Evolutionary conservation across 2,113 vertebrate species (phyloP), one percentile per base, ranked within the genome.

Genomic region (Salminus brasiliensis): DNA sequence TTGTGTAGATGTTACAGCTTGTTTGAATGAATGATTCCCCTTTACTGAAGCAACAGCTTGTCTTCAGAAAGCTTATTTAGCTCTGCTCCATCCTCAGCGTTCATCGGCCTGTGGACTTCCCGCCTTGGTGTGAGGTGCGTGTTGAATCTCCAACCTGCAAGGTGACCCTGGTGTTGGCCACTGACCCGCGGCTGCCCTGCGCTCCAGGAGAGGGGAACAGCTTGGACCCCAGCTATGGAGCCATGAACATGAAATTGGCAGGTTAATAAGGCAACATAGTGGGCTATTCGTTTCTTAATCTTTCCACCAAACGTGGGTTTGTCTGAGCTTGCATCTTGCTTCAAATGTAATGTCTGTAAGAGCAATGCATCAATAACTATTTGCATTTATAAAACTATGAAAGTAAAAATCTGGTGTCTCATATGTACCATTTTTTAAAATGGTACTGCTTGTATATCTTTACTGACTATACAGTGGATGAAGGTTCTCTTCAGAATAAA

Each of bases 101-200:
- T 23, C 95, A 97, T 85, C 95, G 93, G 45, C 96, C 96, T 1
- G 95, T 97, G 8, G 96, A 98, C 84, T 98, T 97, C 83, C 96
- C 96, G 0, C 93, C 95, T 0, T 96, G 92, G 91, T 98, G 96
- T 0, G 92, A 96, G 87, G 91, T 95, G 5, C 95, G 86, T 25
- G 94, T 94, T 18, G 95, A 98, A 72, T 79, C 91, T 0, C 91
- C 94, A 84, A 95, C 93, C 78, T 98, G 97, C 88, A 94, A 91
- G 47, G 94, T 95, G 85, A 94, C 91, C 0, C 90, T 98, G 88
- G 96, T 98, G 71, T 93, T 96, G 91, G 92, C 92, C 52, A 93
- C 93, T 21, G 94, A 96, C 79, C 94, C 94, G 18, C 93, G 89
- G 36, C 90, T 96, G 81, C 94, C 94, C 21, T 98, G 97, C 2